These are phyloP conservation scores for Halichoeres trimaculatus DNA, from an alignment of 2,113 vertebrate genomes.

Conservation along the genomic window DNA sequence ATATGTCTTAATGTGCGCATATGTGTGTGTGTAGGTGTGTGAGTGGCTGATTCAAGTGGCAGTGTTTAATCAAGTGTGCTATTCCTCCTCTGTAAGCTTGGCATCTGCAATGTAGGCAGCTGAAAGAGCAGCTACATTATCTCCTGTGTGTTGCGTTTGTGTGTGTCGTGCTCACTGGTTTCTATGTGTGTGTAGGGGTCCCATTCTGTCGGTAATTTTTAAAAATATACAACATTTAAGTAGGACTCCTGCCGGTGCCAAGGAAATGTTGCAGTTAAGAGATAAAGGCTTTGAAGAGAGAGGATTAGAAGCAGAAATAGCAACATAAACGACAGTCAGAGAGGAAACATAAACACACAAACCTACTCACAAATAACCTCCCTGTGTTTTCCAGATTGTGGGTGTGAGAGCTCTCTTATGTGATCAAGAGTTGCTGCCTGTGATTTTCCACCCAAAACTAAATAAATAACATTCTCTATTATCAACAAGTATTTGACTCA, in stretches of 20 bases:
- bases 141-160: conserved; percentile 26
- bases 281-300: conserved; percentile 28
- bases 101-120: conserved; percentile 53
- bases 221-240: conserved; percentile 34
- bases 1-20: conserved; percentile 43
- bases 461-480: background rate
- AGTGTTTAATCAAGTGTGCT: conserved; percentile 70
- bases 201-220: conserved; percentile 14
- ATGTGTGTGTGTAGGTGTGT: conserved; percentile 46
- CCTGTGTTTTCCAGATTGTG: conserved; percentile 7
- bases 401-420: conserved; percentile 15
- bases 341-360: conserved; percentile 20
- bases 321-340: conserved; percentile 14
- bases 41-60: conserved; percentile 61
- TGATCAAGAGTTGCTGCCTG: background rate
- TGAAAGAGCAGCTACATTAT: conserved; percentile 53
- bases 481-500: conserved; percentile 26
- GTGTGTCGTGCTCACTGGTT: conserved; percentile 8
- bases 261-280: conserved; percentile 27
- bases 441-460: background rate
- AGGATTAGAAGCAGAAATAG: conserved; percentile 54
- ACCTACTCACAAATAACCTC: conserved; percentile 26
- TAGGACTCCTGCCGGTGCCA: conserved; percentile 2
- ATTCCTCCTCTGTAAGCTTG: conserved; percentile 60
- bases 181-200: conserved; percentile 1